Evolutionary conservation across 1,140 invertebrate genomes (phyloP).

Genomic region (Atta texana): DNA sequence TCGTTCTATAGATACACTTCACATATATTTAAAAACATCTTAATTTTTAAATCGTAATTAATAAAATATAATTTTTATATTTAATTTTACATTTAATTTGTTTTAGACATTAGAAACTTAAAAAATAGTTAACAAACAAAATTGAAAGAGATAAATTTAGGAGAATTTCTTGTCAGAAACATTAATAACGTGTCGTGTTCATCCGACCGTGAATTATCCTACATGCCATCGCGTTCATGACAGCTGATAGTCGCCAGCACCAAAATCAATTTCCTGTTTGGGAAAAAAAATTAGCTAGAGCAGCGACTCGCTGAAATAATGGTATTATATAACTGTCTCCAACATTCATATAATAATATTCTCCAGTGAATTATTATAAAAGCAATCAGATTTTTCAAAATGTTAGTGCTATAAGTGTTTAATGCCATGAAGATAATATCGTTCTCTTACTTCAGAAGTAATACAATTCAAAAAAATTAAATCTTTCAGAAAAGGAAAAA

Average conservation of each 20-base stretch:
- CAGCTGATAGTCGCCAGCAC: slow-evolving; percentile 63
- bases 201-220: slow-evolving; percentile 64
- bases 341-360: background rate
- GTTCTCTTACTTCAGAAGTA: too few relatives aligned
- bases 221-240: slow-evolving; percentile 12
- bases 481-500: too few relatives aligned
- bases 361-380: background rate
- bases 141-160: too few relatives aligned
- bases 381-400: background rate
- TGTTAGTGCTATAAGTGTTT: too few relatives aligned
- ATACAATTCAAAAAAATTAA: too few relatives aligned
- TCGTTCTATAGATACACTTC: background rate
- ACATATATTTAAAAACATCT: background rate
- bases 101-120: background rate
- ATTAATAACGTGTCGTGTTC: slow-evolving; percentile 32
- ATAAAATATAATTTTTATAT: background rate
- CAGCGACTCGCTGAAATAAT: slow-evolving; percentile 24
- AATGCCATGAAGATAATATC: background rate
- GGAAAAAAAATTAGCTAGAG: slow-evolving; percentile 29
- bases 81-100: background rate
- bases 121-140: background rate
- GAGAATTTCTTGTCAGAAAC: slow-evolving; percentile 1
- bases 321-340: slow-evolving; percentile 43
- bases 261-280: slow-evolving; percentile 70
- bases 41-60: background rate